These are phyloP conservation scores for Terrapene triunguis DNA, from an alignment of 2,113 vertebrate genomes.

Conservation along the genomic window DNA sequence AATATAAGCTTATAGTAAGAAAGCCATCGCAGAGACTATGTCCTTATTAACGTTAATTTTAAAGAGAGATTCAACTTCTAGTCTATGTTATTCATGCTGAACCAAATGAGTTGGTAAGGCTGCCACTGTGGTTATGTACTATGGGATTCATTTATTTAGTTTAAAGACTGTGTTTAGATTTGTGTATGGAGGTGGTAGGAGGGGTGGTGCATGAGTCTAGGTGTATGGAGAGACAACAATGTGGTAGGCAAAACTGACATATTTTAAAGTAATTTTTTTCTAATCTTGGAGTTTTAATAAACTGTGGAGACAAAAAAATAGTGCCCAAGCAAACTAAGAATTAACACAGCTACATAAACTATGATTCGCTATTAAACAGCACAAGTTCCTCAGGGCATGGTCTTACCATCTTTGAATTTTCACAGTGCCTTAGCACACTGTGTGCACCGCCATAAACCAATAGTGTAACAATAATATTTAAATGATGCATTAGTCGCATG, in stretches of 20 bases:
- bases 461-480: neutral
- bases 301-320: neutral
- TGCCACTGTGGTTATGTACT: neutral
- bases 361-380: neutral
- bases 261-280: constrained; percentile 2
- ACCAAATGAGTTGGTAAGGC: neutral
- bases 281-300: constrained; percentile 29
- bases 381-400: neutral
- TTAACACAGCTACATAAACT: neutral
- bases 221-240: constrained; percentile 50
- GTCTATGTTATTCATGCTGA: neutral
- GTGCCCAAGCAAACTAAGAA: neutral
- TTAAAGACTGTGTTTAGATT: constrained; percentile 16
- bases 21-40: neutral
- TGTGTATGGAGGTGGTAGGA: neutral
- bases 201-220: neutral
- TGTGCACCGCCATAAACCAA: neutral
- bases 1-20: neutral
- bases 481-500: neutral
- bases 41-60: constrained; percentile 1
- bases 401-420: fast-evolving
- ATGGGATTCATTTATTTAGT: constrained; percentile 17
- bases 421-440: neutral
- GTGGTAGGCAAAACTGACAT: constrained; percentile 33
- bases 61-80: constrained; percentile 14